Evolutionary conservation across 2,888 invertebrate genomes (phyloP), one percentile per base, ranked within the genome.

Genomic region (Epinotia ramella): DNA sequence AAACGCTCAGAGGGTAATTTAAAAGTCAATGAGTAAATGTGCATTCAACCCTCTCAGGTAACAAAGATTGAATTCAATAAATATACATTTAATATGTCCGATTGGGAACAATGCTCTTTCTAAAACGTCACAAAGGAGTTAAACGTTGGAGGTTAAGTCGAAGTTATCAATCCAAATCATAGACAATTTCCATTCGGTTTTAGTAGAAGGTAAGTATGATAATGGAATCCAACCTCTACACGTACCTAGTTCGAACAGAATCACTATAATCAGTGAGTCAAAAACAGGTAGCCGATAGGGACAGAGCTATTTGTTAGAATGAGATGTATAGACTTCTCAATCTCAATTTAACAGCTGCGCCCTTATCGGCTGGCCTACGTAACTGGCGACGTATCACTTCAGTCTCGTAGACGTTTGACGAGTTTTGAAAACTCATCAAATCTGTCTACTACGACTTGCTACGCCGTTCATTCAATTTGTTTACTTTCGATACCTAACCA

Each of bases 361-460:
- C 49, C 49, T 49, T 49, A 16, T 16, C 16, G 49, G n/a, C 12
- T 16, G 49, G 57, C 57, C 18, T 57, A 11, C 20, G 12, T 44
- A 24, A 49, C 24, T 24, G 9, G 57, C 44, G 57, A 20, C 68
- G 68, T 68, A 68, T 57, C 20, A 57, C 40, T 57, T 40, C 44
- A 24, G 11, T 53, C 28, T 73, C 53, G 66, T 44, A 62, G 24
- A 7, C 33, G 66, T 66, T 59, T n/a, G n/a, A 69, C 64, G 64
- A 28, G 16, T 64, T 64, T n/a, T 67, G 59, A 40, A 69, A 69
- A 69, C 64, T 63, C 57, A 73, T 73, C 60, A 49, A 73, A 60
- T 66, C 60, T 73, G 73, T 73, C 67, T 73, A 67, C 66, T 66
- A 60, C 65, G 20, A 13, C 49, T 28, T 44, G 13, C 68, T 59